Percentiles rank a stretch among this genome's conserved stretches.
phyloP scores from a whole-genome alignment of 2,888 invertebrate genomes.

The Terebella lapidaria region DNA sequence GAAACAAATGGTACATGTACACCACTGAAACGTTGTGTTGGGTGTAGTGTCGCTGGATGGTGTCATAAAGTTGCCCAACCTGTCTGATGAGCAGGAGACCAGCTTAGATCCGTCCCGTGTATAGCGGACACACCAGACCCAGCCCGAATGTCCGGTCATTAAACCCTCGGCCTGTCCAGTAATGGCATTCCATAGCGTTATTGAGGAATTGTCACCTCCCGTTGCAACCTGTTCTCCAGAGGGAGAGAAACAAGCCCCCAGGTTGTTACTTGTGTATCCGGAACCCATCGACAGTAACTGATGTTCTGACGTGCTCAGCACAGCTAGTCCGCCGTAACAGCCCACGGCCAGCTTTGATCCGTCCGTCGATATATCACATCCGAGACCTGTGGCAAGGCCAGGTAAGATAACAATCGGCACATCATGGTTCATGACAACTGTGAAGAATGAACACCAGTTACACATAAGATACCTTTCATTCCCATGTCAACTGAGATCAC shows the following conservation, averaged over 20 bases:
- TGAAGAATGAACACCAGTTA: no score
- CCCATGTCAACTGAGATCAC: not conserved
- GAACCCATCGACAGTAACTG: not conserved
- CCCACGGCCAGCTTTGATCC: not conserved
- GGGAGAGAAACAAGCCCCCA: slow-evolving; percentile 11
- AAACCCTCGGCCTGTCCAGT: slow-evolving; percentile 1
- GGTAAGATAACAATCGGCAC: no score
- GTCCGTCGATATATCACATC: not conserved
- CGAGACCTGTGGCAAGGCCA: not conserved
- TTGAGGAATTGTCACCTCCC: slow-evolving; percentile 12
- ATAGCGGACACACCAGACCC: slow-evolving; percentile 17
- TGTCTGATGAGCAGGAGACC: slow-evolving; percentile 19
- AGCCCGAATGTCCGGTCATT: slow-evolving; percentile 12
- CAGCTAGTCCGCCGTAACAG: not conserved
- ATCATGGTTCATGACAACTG: no score
- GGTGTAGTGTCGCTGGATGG: no score
- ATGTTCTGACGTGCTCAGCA: not conserved
- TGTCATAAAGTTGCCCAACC: no score
- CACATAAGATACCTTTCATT: not conserved
- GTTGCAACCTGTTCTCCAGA: slow-evolving; percentile 5
- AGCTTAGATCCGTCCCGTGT: slow-evolving; percentile 5
- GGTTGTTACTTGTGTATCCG: not conserved
- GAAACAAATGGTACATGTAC: no score
- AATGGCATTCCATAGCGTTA: slow-evolving; percentile 9
- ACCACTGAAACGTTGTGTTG: no score